Conservation (phyloP, 2,797 vertebrate genomes). For the Pangasius sanitwongsei region DNA sequence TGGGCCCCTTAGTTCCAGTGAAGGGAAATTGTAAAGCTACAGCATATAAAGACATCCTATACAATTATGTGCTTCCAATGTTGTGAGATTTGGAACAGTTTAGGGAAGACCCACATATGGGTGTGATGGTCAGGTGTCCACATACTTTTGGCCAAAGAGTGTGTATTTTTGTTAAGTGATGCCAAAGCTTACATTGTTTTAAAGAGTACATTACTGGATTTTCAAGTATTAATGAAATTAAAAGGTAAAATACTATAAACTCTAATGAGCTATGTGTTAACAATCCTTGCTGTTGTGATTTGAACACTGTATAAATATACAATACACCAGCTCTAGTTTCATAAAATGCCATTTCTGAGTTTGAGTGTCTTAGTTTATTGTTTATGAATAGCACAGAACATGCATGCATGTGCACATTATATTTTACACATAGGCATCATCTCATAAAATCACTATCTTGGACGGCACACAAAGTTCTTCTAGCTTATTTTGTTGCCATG, state of each 20-base stretch:
- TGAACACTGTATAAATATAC: not conserved
- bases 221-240: not conserved
- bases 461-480: slow-evolving; percentile 52
- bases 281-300: not conserved
- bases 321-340: not conserved
- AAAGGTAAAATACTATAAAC: not conserved
- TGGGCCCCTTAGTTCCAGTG: too few species aligned
- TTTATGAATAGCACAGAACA: not conserved
- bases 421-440: not conserved
- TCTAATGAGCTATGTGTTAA: not conserved
- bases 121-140: too few species aligned
- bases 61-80: too few species aligned
- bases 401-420: not conserved
- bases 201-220: not conserved
- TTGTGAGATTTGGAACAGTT: too few species aligned
- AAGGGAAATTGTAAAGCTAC: too few species aligned
- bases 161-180: not conserved
- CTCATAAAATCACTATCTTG: slow-evolving; percentile 34
- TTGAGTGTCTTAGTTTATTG: not conserved
- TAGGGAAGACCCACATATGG: too few species aligned
- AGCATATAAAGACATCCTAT: too few species aligned
- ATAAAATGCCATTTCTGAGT: not conserved
- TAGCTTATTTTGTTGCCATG: slow-evolving; percentile 62
- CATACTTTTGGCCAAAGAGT: too few species aligned
- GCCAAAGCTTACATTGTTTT: not conserved